Evolutionary conservation across 2,113 vertebrate species (phyloP), one percentile per base, ranked within the genome.

Genomic region (Todiramphus chloris): DNA sequence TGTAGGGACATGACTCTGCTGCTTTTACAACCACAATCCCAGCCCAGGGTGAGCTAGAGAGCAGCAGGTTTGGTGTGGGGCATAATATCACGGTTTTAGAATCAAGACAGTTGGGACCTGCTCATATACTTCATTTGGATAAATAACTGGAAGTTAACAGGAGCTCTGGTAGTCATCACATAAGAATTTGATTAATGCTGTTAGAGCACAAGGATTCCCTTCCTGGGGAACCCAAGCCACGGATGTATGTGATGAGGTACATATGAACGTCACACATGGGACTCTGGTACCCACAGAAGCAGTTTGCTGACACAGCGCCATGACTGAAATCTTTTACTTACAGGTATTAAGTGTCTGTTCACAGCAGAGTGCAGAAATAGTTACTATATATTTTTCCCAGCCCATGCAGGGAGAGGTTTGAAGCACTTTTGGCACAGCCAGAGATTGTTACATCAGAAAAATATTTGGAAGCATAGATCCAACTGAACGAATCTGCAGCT

Each of bases 391-490:
- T 87, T 95, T 87, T 60, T 69, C 62, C 59, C 64, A 50, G 64
- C 72, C 72, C 51, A 56, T 2, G 2, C 9, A 84, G 77, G 72
- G 64, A 87, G 79, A 87, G 21, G 58, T 93, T 90, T 92, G 70
- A 92, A 93, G 94, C 67, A 27, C 33, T 41, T 51, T 51, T 84
- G 39, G 44, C 33, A 51, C 12, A 15, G 44, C 8, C 87, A 89
- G 50, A 79, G 68, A 81, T 60, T 60, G 74, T 95, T 91, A n/a
- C 67, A 96, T 87, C 62, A 81, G 90, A 88, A 66, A 96, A 95
- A 95, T 87, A 43, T 77, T 93, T 97, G 87, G 73, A 96, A 86
- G 60, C 84, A 93, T 37, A 94, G 80, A 94, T 97, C 55, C 84
- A 90, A 50, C 67, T 83, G 96, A 92, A 96, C 63, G 94, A 91